Evolutionary conservation across 1,140 invertebrate species (phyloP), one percentile per base, ranked within the genome.

Genomic region (Leptinotarsa undecemlineata): DNA sequence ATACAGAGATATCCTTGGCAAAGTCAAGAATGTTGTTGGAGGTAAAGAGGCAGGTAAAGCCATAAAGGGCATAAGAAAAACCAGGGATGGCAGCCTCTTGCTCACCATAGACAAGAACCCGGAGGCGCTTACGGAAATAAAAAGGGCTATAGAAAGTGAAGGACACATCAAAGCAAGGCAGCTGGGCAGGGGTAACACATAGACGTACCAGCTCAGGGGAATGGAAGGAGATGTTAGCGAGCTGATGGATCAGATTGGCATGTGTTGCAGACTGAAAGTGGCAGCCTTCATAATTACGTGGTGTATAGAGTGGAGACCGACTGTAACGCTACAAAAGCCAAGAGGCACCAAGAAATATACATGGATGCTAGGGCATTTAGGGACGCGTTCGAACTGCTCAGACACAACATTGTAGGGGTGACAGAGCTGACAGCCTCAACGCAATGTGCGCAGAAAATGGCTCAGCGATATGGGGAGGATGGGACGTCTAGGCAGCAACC

Each of bases 191-290:
- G 6, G 6, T 26, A 26, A 26, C 26, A 26, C 5, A 26, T 33
- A 42, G 51, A 33, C 47, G 15, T 48, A 68, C 48, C 21, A 63
- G 33, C 21, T 77, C 8, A 76, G 64, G 26, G 74, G 66, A 20
- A 21, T 77, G 62, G 74, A 72, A 19, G 66, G 19, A 33, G 19
- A 42, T 13, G 14, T 33, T 15, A 63, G 11, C 2, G 26, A 63
- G 60, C n/a, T n/a, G n/a, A n/a, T n/a, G n/a, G n/a, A 64, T 8
- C 6, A 48, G 26, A 67, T 11, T 48, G 62, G 72, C 21, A 61
- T 26, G 47, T 73, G 19, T n/a, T 17, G 11, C 11, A 66, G 17
- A 3, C 2, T 19, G 72, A 71, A 68, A 68, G 23, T 19, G 21
- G 21, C 13, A 68, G 66, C 66, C n/a, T n/a, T 2, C 17, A 64